Evolutionary conservation across 2,888 invertebrate species (phyloP).

Genomic region (Sisyra nigra): DNA sequence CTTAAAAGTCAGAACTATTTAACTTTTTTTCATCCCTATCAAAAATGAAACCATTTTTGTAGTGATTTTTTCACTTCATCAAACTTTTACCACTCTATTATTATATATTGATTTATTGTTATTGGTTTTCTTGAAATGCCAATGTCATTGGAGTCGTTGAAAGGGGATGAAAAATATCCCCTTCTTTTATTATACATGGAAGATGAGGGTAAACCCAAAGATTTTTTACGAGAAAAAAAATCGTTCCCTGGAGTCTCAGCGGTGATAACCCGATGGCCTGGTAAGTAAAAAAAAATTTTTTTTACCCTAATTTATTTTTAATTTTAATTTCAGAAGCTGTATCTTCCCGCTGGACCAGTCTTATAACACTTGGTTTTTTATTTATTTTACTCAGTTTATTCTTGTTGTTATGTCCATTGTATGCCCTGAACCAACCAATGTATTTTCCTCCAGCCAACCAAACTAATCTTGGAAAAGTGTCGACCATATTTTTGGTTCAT

Average conservation of each 20-base stretch:
- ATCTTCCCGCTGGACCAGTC: constrained; percentile 15
- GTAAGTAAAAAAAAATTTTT: constrained; percentile 17
- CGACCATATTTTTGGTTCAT: constrained; percentile 1
- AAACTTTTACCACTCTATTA: too few species aligned
- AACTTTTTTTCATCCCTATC: too few species aligned
- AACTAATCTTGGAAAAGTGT: not conserved
- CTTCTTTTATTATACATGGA: constrained; percentile 23
- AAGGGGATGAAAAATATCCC: constrained; percentile 22
- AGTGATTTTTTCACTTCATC: too few species aligned
- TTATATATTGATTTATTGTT: too few species aligned
- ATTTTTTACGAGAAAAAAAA: constrained; percentile 19
- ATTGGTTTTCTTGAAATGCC: too few species aligned
- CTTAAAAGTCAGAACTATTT: too few species aligned
- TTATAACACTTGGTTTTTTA: constrained; percentile 12
- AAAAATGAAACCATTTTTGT: too few species aligned
- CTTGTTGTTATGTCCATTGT: constrained; percentile 13
- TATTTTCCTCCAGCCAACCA: not conserved
- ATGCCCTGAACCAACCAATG: constrained; percentile 18
- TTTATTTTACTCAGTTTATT: constrained; percentile 12
- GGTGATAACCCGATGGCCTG: constrained; percentile 27
- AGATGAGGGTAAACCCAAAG: constrained; percentile 17
- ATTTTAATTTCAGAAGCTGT: constrained; percentile 15
- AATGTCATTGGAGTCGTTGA: not conserved
- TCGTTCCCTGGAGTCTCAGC: constrained; percentile 24
- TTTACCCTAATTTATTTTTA: too few species aligned